These are phyloP conservation scores for Ovis aries DNA, from an alignment of 2,113 vertebrate genomes.

Conservation along the genomic window DNA sequence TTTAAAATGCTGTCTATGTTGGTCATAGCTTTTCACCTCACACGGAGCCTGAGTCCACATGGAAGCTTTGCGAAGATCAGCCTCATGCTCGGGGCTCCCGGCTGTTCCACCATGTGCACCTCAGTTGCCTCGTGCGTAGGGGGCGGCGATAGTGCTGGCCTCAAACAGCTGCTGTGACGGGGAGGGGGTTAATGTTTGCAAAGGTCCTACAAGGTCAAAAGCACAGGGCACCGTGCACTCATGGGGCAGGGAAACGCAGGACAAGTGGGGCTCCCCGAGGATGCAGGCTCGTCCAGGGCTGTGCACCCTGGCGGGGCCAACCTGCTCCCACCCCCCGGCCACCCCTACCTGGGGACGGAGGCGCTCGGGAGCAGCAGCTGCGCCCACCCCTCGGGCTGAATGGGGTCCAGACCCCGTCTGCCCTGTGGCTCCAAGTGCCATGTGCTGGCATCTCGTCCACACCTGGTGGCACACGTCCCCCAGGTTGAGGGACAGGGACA, in stretches of 20 bases:
- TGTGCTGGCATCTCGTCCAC: fast-evolving
- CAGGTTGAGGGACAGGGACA: background rate
- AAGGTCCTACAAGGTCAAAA: background rate
- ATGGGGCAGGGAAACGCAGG: fast-evolving
- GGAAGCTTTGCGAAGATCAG: background rate
- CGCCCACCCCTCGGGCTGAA: fast-evolving
- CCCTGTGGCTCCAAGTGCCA: background rate
- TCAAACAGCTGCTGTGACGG: fast-evolving
- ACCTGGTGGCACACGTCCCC: background rate
- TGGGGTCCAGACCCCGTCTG: fast-evolving
- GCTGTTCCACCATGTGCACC: background rate
- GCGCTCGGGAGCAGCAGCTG: background rate
- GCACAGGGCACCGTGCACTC: fast-evolving
- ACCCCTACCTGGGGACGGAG: background rate
- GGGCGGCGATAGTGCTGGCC: fast-evolving
- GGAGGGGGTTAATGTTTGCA: too few relatives aligned
- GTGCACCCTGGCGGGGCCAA: fast-evolving
- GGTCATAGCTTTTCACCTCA: background rate
- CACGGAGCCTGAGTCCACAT: fast-evolving
- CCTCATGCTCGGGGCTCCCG: fast-evolving
- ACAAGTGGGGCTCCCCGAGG: fast-evolving
- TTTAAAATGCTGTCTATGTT: background rate
- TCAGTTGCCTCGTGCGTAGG: fast-evolving
- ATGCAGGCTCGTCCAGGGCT: fast-evolving
- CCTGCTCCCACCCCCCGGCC: fast-evolving